Conservation (phyloP, 2,888 invertebrate species). For the Trissoscelio sp. region DNA sequence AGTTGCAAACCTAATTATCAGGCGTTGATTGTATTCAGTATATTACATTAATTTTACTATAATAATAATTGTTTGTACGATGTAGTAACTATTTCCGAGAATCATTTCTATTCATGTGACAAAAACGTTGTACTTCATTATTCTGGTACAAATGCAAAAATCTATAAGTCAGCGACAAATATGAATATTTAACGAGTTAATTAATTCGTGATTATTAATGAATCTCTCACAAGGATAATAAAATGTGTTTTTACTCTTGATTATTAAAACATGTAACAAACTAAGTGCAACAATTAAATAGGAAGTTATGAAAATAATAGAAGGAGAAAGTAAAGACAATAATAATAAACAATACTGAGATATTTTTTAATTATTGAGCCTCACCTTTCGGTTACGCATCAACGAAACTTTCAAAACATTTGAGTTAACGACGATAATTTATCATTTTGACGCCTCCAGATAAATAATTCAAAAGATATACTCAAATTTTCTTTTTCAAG, state of each 20-base stretch:
- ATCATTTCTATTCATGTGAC: background rate
- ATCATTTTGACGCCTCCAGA: slow-evolving; percentile 15
- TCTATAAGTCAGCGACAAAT: background rate
- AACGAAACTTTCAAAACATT: slow-evolving; percentile 7
- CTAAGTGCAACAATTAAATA: background rate
- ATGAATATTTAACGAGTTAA: background rate
- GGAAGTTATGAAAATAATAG: slow-evolving; percentile 6
- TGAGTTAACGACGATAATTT: slow-evolving; percentile 9
- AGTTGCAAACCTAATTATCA: slow-evolving; percentile 39
- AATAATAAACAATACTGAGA: slow-evolving; percentile 35
- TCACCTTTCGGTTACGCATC: slow-evolving; percentile 12
- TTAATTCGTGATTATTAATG: slow-evolving; percentile 12
- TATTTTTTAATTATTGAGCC: slow-evolving; percentile 22
- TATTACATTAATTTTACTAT: slow-evolving; percentile 25
- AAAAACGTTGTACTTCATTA: slow-evolving; percentile 12
- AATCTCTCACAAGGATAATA: background rate
- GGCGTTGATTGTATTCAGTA: background rate
- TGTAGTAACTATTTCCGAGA: slow-evolving; percentile 10
- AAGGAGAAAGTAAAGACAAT: background rate
- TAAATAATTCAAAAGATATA: background rate
- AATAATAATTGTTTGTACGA: slow-evolving; percentile 30
- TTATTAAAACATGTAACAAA: background rate
- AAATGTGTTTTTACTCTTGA: background rate
- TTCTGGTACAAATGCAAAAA: slow-evolving; percentile 7
- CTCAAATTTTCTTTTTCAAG: background rate